These are phyloP conservation scores for Corythornis vintsioides DNA, from an alignment of 2,113 vertebrate species.

Conservation along the genomic window DNA sequence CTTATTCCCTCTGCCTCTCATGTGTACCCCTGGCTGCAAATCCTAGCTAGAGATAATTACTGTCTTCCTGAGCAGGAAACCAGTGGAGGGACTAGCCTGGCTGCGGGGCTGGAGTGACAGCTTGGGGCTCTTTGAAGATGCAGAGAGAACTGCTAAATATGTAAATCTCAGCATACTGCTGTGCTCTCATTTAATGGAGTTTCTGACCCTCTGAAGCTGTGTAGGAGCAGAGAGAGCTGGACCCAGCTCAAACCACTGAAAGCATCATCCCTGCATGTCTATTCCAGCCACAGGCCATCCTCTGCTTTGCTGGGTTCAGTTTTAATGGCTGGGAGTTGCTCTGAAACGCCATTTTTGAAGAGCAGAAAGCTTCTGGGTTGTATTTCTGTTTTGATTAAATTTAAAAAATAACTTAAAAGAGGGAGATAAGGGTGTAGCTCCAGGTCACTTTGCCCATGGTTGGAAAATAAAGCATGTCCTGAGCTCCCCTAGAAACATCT, in stretches of 20 bases:
- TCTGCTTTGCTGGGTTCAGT: background rate
- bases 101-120: background rate
- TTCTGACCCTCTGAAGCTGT: conserved; percentile 26
- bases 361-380: background rate
- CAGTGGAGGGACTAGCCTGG: background rate
- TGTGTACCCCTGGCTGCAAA: background rate
- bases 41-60: background rate
- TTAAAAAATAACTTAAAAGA: background rate
- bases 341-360: background rate
- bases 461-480: background rate
- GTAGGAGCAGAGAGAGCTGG: background rate
- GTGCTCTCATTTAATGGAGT: background rate
- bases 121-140: conserved; percentile 21
- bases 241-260: background rate
- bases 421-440: background rate
- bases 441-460: background rate
- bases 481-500: background rate
- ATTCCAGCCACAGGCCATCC: background rate
- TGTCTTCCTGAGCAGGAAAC: background rate
- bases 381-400: background rate
- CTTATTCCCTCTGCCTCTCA: background rate
- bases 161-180: background rate
- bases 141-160: conserved; percentile 20
- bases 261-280: background rate
- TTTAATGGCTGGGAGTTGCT: background rate